Conservation (phyloP, 2,113 vertebrate genomes). For the Hippocampus comes region DNA sequence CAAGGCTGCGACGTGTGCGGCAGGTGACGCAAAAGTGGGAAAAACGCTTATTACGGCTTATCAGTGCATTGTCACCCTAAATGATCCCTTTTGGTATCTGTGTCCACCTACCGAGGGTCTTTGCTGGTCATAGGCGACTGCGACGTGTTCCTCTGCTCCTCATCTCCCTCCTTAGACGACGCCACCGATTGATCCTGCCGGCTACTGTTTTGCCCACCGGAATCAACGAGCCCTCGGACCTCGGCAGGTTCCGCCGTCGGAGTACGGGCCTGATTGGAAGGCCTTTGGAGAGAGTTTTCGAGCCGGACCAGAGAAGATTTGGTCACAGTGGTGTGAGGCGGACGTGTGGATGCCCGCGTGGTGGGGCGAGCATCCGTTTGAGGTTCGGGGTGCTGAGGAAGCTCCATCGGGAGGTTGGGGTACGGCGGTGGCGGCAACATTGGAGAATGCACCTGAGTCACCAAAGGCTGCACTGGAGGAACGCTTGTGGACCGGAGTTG, state of each 20-base stretch:
- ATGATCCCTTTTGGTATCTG: background rate
- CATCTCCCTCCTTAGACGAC: conserved; percentile 35
- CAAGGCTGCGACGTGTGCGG: background rate
- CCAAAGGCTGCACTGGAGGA: conserved; percentile 14
- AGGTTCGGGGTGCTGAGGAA: conserved; percentile 5
- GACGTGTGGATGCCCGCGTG: background rate
- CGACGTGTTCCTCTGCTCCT: conserved; percentile 69
- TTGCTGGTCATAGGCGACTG: conserved; percentile 71
- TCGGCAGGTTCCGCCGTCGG: background rate
- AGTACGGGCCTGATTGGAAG: conserved; percentile 10
- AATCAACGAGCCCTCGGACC: conserved; percentile 10
- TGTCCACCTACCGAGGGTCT: conserved; percentile 58
- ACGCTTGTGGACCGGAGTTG: background rate
- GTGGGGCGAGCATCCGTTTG: background rate
- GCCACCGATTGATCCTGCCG: conserved; percentile 22
- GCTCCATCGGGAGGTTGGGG: conserved; percentile 23
- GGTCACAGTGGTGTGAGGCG: conserved; percentile 9
- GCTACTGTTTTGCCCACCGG: conserved; percentile 39
- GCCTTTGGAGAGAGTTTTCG: background rate
- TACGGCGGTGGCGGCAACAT: conserved; percentile 39
- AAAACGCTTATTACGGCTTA: too few relatives aligned
- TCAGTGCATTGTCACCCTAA: too few relatives aligned
- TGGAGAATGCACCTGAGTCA: conserved; percentile 50
- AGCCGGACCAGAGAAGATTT: conserved; percentile 11
- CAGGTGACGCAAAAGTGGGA: background rate